These are phyloP conservation scores for Characodon lateralis DNA, from an alignment of 2,797 vertebrate species.

Conservation along the genomic window DNA sequence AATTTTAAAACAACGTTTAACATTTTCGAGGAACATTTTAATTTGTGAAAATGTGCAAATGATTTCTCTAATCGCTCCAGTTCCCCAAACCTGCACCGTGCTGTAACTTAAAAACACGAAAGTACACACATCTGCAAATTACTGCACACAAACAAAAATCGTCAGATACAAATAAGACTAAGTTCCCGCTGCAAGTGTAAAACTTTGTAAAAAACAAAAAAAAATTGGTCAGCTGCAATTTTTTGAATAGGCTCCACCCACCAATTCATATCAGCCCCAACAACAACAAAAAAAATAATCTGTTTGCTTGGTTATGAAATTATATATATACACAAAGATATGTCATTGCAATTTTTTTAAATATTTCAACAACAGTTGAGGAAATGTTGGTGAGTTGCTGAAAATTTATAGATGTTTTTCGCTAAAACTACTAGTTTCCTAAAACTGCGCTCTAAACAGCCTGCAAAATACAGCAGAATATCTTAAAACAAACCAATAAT, in stretches of 20 bases:
- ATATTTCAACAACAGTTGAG: neutral
- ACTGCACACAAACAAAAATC: neutral
- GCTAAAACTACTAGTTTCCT: neutral
- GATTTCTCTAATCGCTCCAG: neutral
- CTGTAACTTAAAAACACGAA: neutral
- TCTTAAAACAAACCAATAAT: neutral
- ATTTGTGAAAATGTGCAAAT: neutral
- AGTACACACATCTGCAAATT: neutral
- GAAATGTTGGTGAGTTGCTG: neutral
- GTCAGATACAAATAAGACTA: neutral
- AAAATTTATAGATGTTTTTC: neutral
- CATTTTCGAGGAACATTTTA: neutral
- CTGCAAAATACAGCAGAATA: neutral
- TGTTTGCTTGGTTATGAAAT: neutral
- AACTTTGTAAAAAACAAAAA: neutral
- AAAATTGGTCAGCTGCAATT: neutral
- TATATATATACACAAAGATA: neutral
- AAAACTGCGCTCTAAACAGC: neutral
- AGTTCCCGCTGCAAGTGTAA: neutral
- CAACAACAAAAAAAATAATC: neutral
- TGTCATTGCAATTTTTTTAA: neutral
- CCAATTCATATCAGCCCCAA: neutral
- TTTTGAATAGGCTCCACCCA: neutral
- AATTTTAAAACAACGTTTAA: neutral
- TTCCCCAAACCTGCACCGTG: neutral